These are phyloP conservation scores for Acanthosepion esculentum DNA, from an alignment of 2,888 invertebrate species.

Conservation along the genomic window DNA sequence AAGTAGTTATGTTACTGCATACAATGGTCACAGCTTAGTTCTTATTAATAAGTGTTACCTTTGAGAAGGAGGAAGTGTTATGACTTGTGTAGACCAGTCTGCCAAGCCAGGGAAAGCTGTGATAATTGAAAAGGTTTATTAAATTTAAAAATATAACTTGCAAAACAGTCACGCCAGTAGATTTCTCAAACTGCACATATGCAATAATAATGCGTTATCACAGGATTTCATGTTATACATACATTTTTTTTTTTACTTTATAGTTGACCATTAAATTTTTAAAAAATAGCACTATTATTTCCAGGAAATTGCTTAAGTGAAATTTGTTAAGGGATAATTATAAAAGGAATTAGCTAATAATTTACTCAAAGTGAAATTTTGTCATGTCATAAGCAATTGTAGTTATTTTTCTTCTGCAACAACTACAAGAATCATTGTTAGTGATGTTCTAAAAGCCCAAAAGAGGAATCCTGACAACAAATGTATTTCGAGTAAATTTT, in stretches of 20 bases:
- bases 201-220: not conserved
- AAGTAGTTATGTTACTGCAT: constrained; percentile 2
- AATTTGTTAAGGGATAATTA: not conserved
- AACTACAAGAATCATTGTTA: not conserved
- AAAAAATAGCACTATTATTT: no score
- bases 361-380: not conserved
- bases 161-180: not conserved
- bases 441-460: not conserved
- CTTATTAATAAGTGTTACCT: constrained; percentile 3
- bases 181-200: not conserved
- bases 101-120: constrained; percentile 23
- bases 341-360: not conserved
- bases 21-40: not conserved
- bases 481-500: not conserved
- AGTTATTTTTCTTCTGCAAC: no score
- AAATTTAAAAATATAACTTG: not conserved
- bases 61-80: constrained; percentile 33
- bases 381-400: not conserved
- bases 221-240: not conserved
- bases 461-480: not conserved
- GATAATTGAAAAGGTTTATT: constrained; percentile 33
- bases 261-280: not conserved
- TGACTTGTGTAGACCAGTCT: constrained; percentile 22
- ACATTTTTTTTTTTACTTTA: not conserved
- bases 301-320: not conserved